Base-by-base conservation (phyloP, 2,113 vertebrate genomes). In the Pica pica region DNA sequence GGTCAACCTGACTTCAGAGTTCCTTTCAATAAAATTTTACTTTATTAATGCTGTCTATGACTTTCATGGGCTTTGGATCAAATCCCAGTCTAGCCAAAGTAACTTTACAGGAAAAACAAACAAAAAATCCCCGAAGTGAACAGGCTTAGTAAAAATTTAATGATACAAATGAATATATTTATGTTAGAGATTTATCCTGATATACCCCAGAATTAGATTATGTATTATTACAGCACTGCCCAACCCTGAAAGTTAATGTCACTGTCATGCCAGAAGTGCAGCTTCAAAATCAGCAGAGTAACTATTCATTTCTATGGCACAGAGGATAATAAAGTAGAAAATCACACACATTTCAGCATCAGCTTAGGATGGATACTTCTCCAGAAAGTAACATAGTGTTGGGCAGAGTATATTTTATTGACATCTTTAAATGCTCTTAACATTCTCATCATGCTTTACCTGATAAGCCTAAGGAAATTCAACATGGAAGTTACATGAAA, bases 11-110 rank as follows among this genome's bases (percentile, higher is more conserved):
- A 69, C 79, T 93, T 87, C 13, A 2, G 81, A 93, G 71, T 33
- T 90, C 52, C 74, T 91, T 94, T 69, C 61, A 70, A 91, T 93
- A 59, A 90, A 93, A 27, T 94, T 95, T 60, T 90, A 83, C 55
- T 85, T 93, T 91, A 91, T 91, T 91, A 87, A 84, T 89, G 55
- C 39, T 77, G 33, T 68, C 78, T 70, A n/a, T 70, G 59, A 78
- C 52, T 79, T 59, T 57, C 3, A 0, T 41, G 78, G 75, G 87
- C 71, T 80, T 93, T 93, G 64, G 60, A 95, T 78, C 73, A 94
- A 93, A 78, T 67, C 86, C 64, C 57, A 92, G 44, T 47, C 52
- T 78, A 88, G 47, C 67, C 63, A 71, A 93, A 95, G 61, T 71
- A 95, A 87, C 61, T 91, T 89, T 28, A 77, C 49, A n/a, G 42